These are phyloP conservation scores for Trididemnum miniatum DNA, from an alignment of 23 tunicate genomes.

Conservation along the genomic window DNA sequence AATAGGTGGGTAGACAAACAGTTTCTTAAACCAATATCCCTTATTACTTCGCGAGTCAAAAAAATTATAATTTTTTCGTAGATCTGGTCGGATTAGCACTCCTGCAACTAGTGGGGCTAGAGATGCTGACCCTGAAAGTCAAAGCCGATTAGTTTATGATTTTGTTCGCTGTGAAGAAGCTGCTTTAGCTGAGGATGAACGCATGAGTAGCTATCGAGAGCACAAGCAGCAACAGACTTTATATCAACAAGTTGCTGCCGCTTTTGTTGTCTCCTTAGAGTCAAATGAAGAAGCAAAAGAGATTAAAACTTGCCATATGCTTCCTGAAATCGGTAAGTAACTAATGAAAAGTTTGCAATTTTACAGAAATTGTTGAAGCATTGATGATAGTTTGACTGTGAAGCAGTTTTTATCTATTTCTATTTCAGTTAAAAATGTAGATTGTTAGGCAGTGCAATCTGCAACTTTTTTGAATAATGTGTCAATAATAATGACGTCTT, in stretches of 20 bases:
- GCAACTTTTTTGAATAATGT: too few relatives aligned
- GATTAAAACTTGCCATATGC: conserved; percentile 40
- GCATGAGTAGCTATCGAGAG: conserved; percentile 62
- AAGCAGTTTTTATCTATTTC: too few relatives aligned
- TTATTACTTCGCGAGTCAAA: too few relatives aligned
- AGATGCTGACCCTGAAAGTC: conserved; percentile 18
- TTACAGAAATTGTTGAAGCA: too few relatives aligned
- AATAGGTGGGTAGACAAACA: too few relatives aligned
- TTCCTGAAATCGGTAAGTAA: conserved; percentile 73
- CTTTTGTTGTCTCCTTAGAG: conserved; percentile 54
- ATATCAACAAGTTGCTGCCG: conserved; percentile 83
- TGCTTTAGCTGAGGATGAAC: conserved; percentile 62
- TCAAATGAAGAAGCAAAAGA: conserved; percentile 16
- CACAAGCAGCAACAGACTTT: conserved; percentile 66
- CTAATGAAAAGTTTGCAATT: too few relatives aligned
- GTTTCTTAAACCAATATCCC: too few relatives aligned
- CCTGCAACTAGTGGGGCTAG: conserved; percentile 29
- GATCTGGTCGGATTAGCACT: conserved; percentile 31
- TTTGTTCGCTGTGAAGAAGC: conserved; percentile 81
- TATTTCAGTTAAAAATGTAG: too few relatives aligned
- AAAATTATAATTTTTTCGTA: too few relatives aligned
- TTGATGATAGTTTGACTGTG: too few relatives aligned
- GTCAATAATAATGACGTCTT: too few relatives aligned
- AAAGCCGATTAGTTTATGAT: conserved; percentile 63
- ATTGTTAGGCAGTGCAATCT: too few relatives aligned